phyloP scores from a whole-genome alignment of 92 coral and sea anemone species.

The Plumapathes pennacea region DNA sequence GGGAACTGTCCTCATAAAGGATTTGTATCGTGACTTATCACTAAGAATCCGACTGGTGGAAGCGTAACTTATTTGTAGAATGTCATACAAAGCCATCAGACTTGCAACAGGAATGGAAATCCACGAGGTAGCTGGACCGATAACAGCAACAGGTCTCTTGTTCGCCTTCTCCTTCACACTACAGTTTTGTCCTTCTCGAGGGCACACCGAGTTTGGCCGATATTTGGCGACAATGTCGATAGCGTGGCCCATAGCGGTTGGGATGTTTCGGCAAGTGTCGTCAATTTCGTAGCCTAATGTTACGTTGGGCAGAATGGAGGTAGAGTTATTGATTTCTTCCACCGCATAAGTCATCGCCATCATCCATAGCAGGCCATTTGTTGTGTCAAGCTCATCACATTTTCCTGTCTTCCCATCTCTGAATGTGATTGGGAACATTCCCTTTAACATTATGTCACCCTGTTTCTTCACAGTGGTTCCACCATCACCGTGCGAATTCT shows the following conservation, averaged over 20 bases:
- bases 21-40: constrained; percentile 83
- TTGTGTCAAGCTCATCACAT: constrained; percentile 45
- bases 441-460: constrained; percentile 72
- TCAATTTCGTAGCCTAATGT: constrained; percentile 90
- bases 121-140: constrained; percentile 92
- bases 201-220: constrained; percentile 83
- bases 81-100: constrained; percentile 76
- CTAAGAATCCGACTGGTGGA: constrained; percentile 90
- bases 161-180: neutral
- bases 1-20: constrained; percentile 89
- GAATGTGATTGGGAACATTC: constrained; percentile 74
- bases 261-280: constrained; percentile 69
- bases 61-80: constrained; percentile 88
- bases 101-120: constrained; percentile 85
- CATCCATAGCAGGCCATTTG: constrained; percentile 65
- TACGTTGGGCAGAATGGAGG: constrained; percentile 34
- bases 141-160: constrained; percentile 61
- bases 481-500: too few species aligned
- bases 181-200: constrained; percentile 25
- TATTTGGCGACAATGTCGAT: constrained; percentile 86
- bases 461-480: too few species aligned
- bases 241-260: constrained; percentile 77
- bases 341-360: constrained; percentile 75
- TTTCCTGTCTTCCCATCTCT: constrained; percentile 39
- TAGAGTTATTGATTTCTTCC: constrained; percentile 66